phyloP scores from a whole-genome alignment of 2,888 invertebrate species.

The Pachydiplax longipennis region DNA sequence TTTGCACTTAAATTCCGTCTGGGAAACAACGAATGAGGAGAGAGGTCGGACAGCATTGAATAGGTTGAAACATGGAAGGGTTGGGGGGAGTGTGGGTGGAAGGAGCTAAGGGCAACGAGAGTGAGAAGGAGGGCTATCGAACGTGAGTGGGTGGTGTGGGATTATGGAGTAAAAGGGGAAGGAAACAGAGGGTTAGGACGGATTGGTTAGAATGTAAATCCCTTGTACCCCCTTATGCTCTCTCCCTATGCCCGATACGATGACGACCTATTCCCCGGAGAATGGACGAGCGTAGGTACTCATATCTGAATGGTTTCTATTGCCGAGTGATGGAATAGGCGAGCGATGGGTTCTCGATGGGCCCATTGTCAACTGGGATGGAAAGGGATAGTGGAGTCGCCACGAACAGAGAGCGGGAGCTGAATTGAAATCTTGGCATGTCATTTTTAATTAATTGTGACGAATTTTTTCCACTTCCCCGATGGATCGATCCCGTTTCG shows the following conservation, averaged over 20 bases:
- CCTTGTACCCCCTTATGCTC: neutral
- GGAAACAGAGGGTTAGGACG: neutral
- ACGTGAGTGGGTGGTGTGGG: neutral
- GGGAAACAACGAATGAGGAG: constrained; percentile 28
- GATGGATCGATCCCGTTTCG: too few relatives aligned
- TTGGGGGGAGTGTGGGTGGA: neutral
- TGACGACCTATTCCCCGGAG: constrained; percentile 18
- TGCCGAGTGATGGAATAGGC: neutral
- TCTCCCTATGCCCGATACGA: neutral
- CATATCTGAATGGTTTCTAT: neutral
- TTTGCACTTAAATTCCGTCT: constrained; percentile 32
- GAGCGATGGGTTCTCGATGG: neutral
- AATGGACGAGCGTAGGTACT: neutral
- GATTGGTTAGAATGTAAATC: constrained; percentile 27
- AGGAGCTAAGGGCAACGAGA: neutral
- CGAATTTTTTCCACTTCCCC: neutral
- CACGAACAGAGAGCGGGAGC: neutral
- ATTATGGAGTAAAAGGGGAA: neutral
- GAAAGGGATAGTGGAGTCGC: too few relatives aligned
- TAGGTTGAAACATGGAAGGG: constrained; percentile 10
- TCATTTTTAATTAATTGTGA: constrained; percentile 31
- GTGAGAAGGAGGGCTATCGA: neutral
- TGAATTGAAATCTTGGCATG: constrained; percentile 36
- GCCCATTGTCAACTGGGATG: neutral
- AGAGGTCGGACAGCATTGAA: neutral